Base-by-base conservation (phyloP, 2,888 invertebrate species). In the Caenorhabditis wallacei region DNA sequence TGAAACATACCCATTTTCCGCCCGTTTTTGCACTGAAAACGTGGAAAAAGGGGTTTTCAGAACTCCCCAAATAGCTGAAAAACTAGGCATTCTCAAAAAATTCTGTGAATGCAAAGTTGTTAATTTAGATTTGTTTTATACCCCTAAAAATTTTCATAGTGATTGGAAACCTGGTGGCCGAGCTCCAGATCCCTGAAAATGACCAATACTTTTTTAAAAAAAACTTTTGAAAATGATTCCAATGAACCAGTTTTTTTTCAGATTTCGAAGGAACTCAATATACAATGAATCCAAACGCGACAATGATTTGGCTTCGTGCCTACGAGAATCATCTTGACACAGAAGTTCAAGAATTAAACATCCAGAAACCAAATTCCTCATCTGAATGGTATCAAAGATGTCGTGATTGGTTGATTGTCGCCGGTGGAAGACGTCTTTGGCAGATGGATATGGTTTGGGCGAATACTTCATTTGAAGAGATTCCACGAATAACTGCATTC, bases 381-480 rank as follows among this genome's bases (percentile, higher is more conserved):
- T 30, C 64, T 13, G 90, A 91, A 64, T 91, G 88, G 88, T 90
- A 91, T 66, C 71, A 85, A 37, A 79, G 91, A 22, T 87, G 88
- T 53, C 81, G 86, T 8, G 91, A 91, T 69, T 91, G 91, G 91
- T 82, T 91, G 18, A 53, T 91, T 2, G 83, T 89, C 11, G 90
- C 91, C 10, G 91, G 91, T 8, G 91, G 91, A 11, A 78, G 91
- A 10, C 82, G 88, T 11, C 80, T 90, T 2, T 91, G 91, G 91
- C 90, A 91, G 72, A 86, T 88, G 84, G 91, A 91, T 74, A 91
- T 91, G 89, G 88, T 87, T 8, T 91, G 91, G 91, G 87, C 84
- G 20, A 64, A 75, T 13, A 66, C 53, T n/a, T 43, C 68, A 5
- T 56, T 72, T 18, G 68, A 72, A 10, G 78, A 78, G 59, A 72